These are phyloP conservation scores for Sorex maritimensis DNA, from an alignment of 2,797 vertebrate species.

Conservation along the genomic window DNA sequence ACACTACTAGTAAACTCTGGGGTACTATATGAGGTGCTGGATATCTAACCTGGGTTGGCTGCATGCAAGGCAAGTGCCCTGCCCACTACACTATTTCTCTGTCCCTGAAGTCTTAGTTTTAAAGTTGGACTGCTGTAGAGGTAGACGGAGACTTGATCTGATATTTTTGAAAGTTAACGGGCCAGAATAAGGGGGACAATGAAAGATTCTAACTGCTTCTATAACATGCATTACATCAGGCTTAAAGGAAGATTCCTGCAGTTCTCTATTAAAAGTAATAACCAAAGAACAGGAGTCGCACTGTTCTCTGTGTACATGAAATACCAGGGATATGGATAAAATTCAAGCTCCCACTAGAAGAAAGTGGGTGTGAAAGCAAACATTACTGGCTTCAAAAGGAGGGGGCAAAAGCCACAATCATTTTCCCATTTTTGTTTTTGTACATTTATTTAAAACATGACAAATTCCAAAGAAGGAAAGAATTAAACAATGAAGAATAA, in stretches of 20 bases:
- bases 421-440: conserved; percentile 62
- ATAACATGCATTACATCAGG: neutral
- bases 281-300: conserved; percentile 25
- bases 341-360: neutral
- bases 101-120: neutral
- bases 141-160: neutral
- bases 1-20: too few relatives aligned
- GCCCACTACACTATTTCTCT: too few relatives aligned
- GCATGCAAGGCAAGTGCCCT: too few relatives aligned
- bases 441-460: conserved; percentile 66
- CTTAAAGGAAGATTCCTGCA: neutral
- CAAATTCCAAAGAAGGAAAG: conserved; percentile 73
- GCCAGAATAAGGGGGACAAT: neutral
- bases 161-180: neutral
- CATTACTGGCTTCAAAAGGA: neutral
- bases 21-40: too few relatives aligned
- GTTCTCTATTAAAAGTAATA: conserved; percentile 39
- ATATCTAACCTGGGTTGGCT: too few relatives aligned
- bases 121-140: neutral
- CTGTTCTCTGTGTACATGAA: neutral
- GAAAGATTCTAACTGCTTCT: neutral
- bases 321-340: conserved; percentile 30
- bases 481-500: conserved; percentile 30
- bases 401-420: conserved; percentile 34
- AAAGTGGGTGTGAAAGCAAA: conserved; percentile 72